Evolutionary conservation across 1,140 invertebrate genomes (phyloP), one percentile per base, ranked within the genome.

Genomic region (Hesperophylax magnus): DNA sequence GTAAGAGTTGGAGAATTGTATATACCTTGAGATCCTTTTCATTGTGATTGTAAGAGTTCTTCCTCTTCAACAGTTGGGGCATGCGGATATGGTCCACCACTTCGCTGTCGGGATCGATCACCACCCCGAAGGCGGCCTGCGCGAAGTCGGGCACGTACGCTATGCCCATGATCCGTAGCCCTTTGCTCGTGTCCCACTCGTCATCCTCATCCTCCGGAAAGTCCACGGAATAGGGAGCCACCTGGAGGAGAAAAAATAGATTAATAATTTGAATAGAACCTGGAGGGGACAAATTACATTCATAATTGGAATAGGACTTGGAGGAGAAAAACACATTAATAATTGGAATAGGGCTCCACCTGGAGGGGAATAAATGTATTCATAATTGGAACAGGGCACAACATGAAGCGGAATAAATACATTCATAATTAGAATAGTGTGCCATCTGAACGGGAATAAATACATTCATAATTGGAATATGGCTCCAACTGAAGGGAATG

Each of bases 11-110:
- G n/a, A n/a, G n/a, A n/a, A n/a, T n/a, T n/a, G n/a, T 0, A 72
- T 20, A 6, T 78, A 83, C 82, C 78, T 84, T 84, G 76, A 93
- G 91, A 3, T 90, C 83, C 85, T 95, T 94, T 80, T 98, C 96
- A 9, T 93, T 91, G 54, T 93, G 89, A 63, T 93, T 91, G 84
- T 92, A 95, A 9, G 95, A 92, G 85, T 95, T 96, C 85, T 94
- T 95, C 17, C 96, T 91, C 86, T 96, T 97, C 27, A 97, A 90
- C 18, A 99, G 89, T 89, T 97, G 93, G 2, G 96, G 95, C 58
- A 99, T 87, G 8, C 97, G 92, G 22, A 99, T 86, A 87, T 97
- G 96, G 87, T 99, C 98, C 0, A 93, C 94, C 61, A 98, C 96
- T 84, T 98, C 97, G 18, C 98, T 98, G 85, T 98, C 97, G 0